Evolutionary conservation across 2,113 vertebrate genomes (phyloP).

Genomic region (Morone chrysops): DNA sequence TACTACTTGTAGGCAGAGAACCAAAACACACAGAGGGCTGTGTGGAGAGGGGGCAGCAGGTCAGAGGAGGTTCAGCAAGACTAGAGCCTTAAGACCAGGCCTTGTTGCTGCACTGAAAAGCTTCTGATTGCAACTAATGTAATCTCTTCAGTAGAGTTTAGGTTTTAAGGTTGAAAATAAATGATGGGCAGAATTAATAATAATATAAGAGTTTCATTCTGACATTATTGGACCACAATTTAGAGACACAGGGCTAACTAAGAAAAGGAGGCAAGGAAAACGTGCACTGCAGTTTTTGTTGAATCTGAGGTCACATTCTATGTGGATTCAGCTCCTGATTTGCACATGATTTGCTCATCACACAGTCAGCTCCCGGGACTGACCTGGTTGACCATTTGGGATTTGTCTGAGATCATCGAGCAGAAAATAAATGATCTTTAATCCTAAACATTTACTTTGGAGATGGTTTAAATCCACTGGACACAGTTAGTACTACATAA

Average conservation of each 20-base stretch:
- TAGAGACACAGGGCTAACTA: not conserved
- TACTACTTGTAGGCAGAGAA: not conserved
- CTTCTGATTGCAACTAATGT: not conserved
- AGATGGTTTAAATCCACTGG: too few species aligned
- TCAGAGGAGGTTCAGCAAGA: constrained; percentile 38
- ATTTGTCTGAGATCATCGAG: not conserved
- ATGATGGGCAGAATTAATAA: not conserved
- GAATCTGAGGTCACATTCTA: not conserved
- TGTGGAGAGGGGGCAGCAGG: constrained; percentile 1
- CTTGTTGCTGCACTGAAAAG: not conserved
- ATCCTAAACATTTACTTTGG: too few species aligned
- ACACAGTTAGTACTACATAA: not conserved
- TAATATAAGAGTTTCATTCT: not conserved
- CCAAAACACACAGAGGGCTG: constrained; percentile 29
- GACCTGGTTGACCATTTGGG: not conserved
- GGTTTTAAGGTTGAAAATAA: not conserved
- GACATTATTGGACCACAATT: not conserved
- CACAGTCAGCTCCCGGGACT: not conserved
- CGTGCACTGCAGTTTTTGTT: not conserved
- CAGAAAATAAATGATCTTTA: not conserved
- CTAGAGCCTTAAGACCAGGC: not conserved
- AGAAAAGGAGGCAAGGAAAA: not conserved
- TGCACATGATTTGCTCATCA: not conserved
- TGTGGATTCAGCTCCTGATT: not conserved
- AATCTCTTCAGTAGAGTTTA: not conserved